Base-by-base conservation (phyloP, 2,113 vertebrate genomes). In the Leucopternis melanops region DNA sequence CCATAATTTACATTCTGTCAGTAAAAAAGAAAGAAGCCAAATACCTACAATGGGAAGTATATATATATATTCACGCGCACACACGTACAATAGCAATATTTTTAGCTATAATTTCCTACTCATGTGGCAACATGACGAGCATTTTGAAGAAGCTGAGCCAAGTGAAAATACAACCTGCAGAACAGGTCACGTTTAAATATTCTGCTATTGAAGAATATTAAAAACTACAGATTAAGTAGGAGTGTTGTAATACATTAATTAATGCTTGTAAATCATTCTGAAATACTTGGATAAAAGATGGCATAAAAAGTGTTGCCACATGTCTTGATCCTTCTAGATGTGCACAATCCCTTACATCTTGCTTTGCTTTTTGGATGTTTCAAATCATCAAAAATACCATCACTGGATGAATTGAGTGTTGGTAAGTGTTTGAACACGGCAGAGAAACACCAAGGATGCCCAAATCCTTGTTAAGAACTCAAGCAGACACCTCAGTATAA, bases 181-280 rank as follows among this genome's bases (percentile, higher is more conserved):
- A 97, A 97, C 97, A 97, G 96, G 97, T 97, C 96, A 97, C 34
- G 25, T 96, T 96, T 97, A 94, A 97, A 94, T 93, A 96, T 95
- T 97, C 91, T 97, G 92, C 94, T 95, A 94, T 95, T 95, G 94
- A 96, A 96, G 94, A 97, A 96, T 96, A 97, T 97, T 97, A 97
- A 97, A 97, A 96, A 34, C 90, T 95, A 75, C 96, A 96, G 94
- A 95, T 96, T 96, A 97, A 97, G 89, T 44, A 93, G 95, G 91
- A 90, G 91, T 97, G 96, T 97, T 94, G 96, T 91, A 97, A 97
- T 81, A 81, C 77, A 22, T 95, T 97, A 97, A 97, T 97, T 97
- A 97, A 96, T 5, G 89, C 94, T 80, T 95, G 92, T 96, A 97
- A 96, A 95, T 96, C 87, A 96, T 72, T 86, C 94, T 69, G 92